Evolutionary conservation across 37 sponge, comb jelly and placozoan species (phyloP).

Genomic region (Ianthella basta): DNA sequence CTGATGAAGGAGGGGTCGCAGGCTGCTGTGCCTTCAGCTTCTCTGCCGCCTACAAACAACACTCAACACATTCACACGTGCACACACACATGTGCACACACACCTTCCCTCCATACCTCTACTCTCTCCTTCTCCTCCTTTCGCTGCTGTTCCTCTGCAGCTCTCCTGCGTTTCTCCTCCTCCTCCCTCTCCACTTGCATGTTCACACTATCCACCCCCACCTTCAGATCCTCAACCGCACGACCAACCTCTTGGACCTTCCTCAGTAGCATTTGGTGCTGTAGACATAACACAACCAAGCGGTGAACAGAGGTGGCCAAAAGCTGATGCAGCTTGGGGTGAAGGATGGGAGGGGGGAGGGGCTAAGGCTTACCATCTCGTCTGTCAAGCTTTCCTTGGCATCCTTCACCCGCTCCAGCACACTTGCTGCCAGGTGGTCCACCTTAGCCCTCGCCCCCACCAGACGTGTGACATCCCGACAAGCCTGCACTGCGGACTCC

Average conservation of each 20-base stretch:
- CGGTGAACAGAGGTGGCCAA: neutral
- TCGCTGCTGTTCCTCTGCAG: neutral
- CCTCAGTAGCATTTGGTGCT: neutral
- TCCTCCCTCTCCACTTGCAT: conserved; percentile 6
- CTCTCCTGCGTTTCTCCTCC: neutral
- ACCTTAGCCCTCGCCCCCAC: too few species aligned
- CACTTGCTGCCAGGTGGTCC: too few species aligned
- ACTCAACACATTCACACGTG: neutral
- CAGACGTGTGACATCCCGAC: too few species aligned
- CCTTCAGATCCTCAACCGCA: conserved; percentile 23
- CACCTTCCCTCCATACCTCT: neutral
- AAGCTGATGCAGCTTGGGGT: neutral
- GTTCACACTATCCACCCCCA: conserved; percentile 30
- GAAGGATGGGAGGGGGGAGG: too few species aligned
- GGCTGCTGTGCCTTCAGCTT: neutral
- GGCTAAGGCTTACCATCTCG: too few species aligned
- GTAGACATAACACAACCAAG: neutral
- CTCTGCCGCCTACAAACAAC: neutral
- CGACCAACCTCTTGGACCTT: conserved; percentile 11
- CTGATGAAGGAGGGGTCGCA: conserved; percentile 20
- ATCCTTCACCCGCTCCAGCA: too few species aligned
- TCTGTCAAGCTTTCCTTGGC: too few species aligned
- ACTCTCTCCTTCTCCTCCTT: neutral
- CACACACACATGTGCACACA: neutral
- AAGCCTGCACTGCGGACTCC: too few species aligned